phyloP scores from a whole-genome alignment of 2,888 invertebrate species.

The Elmis aenea region DNA sequence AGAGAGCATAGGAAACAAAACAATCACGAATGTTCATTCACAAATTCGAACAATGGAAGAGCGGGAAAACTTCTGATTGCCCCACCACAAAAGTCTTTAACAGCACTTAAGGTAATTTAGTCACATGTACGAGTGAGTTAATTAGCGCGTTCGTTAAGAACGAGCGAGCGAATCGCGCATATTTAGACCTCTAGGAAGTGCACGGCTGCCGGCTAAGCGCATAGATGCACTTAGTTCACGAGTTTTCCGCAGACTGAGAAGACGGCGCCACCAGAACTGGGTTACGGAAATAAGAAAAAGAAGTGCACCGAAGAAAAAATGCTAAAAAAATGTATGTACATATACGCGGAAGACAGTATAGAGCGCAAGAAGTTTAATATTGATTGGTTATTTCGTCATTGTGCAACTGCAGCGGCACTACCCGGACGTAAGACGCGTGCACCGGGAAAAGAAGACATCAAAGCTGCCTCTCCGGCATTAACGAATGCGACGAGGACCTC shows the following conservation, averaged over 20 bases:
- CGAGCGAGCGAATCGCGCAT: constrained; percentile 24
- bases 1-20: too few species aligned
- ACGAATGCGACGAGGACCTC: not conserved
- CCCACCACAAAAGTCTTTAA: constrained; percentile 19
- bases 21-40: too few species aligned
- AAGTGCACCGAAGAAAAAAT: constrained; percentile 37
- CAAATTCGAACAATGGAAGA: too few species aligned
- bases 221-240: constrained; percentile 42
- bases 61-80: not conserved
- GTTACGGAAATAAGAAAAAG: constrained; percentile 48
- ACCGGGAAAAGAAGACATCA: constrained; percentile 5
- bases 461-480: constrained; percentile 4
- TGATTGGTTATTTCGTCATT: constrained; percentile 47
- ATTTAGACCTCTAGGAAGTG: constrained; percentile 16
- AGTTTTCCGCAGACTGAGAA: constrained; percentile 44
- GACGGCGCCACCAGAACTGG: constrained; percentile 45
- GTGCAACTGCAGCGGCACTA: constrained; percentile 25
- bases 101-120: constrained; percentile 27
- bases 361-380: constrained; percentile 45
- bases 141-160: constrained; percentile 30
- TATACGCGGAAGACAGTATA: constrained; percentile 48
- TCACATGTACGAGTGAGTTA: constrained; percentile 29
- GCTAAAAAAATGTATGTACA: constrained; percentile 48
- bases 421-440: constrained; percentile 20
- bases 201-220: constrained; percentile 22